These are phyloP conservation scores for Sebastes iracundus DNA, from an alignment of 2,797 vertebrate genomes.

Conservation along the genomic window DNA sequence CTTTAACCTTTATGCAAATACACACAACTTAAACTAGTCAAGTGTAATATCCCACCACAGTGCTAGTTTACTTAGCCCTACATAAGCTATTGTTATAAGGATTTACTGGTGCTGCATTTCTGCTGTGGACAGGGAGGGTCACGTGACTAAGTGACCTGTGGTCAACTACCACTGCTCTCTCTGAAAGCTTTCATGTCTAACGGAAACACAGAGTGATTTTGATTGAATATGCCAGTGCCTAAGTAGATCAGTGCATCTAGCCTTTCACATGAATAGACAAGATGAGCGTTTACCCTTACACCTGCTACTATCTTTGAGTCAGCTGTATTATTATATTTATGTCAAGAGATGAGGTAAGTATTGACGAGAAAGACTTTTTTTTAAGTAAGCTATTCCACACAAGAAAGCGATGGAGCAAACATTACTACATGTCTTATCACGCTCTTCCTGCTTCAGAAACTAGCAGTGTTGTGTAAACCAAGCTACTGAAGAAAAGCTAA, in stretches of 20 bases:
- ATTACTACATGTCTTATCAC: background rate
- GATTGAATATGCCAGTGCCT: background rate
- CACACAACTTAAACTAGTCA: background rate
- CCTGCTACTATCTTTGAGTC: background rate
- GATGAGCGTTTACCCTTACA: background rate
- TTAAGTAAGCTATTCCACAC: background rate
- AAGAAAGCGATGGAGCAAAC: background rate
- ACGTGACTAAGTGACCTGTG: constrained; percentile 15
- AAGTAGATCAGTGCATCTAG: background rate
- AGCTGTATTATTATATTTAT: background rate
- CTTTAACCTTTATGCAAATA: constrained; percentile 52
- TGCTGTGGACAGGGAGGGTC: constrained; percentile 4
- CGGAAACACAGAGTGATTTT: background rate
- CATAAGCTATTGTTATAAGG: constrained; percentile 18
- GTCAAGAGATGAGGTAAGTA: background rate
- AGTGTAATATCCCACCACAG: background rate
- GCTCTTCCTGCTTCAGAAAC: constrained; percentile 13
- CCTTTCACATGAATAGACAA: background rate
- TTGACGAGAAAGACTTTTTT: background rate
- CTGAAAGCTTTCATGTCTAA: background rate
- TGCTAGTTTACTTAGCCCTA: background rate
- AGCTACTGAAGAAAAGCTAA: background rate
- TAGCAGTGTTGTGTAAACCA: background rate
- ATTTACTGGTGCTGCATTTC: constrained; percentile 42
- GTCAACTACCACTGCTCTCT: constrained; percentile 28